phyloP scores from a whole-genome alignment of 2,113 vertebrate species.

The Phyllostomus hastatus region DNA sequence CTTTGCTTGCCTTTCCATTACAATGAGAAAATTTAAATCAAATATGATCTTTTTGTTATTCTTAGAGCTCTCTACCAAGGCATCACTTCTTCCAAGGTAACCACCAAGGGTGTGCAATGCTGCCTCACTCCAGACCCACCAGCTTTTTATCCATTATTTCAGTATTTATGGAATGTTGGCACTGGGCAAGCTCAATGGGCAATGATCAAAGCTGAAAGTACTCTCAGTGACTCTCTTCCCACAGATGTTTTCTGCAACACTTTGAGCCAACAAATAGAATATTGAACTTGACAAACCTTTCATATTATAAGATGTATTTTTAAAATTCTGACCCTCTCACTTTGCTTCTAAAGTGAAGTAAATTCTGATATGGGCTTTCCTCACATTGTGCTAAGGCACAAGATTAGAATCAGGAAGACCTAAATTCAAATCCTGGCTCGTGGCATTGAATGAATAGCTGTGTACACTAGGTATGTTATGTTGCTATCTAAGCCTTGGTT shows the following conservation, averaged over 20 bases:
- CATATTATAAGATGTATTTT: neutral
- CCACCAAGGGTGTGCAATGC: neutral
- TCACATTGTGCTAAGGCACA: neutral
- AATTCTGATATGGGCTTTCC: neutral
- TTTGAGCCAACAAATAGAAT: neutral
- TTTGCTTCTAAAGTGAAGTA: neutral
- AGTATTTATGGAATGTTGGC: neutral
- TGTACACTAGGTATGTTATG: neutral
- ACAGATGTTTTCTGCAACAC: neutral
- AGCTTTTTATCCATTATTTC: neutral
- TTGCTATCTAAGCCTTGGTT: neutral
- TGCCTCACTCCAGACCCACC: accelerated
- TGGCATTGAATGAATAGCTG: neutral
- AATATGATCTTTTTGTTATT: neutral
- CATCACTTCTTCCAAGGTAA: neutral
- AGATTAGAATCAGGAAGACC: neutral
- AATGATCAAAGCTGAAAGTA: neutral
- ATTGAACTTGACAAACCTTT: neutral
- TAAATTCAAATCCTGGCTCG: neutral
- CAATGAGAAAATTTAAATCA: neutral
- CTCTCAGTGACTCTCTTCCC: neutral
- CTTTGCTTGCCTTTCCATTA: neutral
- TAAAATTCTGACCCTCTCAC: neutral
- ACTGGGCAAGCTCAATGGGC: neutral
- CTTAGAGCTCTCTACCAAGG: neutral